Conservation (phyloP, 2,888 invertebrate species). For the Rambutsinella grinnellia region DNA sequence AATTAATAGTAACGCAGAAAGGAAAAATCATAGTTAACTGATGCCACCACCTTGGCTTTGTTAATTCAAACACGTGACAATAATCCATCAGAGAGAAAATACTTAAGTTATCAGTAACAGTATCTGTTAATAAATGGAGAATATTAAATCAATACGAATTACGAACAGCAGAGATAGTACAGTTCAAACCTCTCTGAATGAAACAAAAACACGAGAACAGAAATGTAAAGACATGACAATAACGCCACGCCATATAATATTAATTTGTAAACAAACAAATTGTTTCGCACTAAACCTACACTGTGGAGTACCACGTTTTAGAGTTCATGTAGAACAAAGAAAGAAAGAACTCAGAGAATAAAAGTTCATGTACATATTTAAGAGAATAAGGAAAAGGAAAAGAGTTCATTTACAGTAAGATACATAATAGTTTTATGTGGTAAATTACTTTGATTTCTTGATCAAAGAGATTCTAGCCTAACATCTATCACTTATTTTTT, state of each 20-base stretch:
- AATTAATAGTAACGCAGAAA: constrained; percentile 26
- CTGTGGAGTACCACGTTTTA: too few relatives aligned
- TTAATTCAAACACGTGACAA: background rate
- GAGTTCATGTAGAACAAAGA: background rate
- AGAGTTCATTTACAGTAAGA: constrained; percentile 19
- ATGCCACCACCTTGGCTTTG: constrained; percentile 24
- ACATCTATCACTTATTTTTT: constrained; percentile 78
- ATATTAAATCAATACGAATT: constrained; percentile 28
- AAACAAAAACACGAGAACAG: too few relatives aligned
- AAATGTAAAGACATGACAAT: constrained; percentile 17
- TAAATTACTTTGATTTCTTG: constrained; percentile 39
- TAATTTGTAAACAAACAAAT: too few relatives aligned
- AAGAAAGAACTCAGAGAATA: too few relatives aligned
- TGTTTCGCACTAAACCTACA: too few relatives aligned
- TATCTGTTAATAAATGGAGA: constrained; percentile 24
- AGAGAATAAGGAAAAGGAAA: constrained; percentile 22
- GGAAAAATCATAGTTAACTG: constrained; percentile 38
- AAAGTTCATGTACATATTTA: constrained; percentile 2
- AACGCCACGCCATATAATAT: background rate
- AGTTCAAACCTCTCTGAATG: too few relatives aligned
- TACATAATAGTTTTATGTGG: constrained; percentile 18
- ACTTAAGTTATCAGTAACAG: background rate
- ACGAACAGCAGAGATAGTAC: too few relatives aligned
- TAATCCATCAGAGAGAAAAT: too few relatives aligned
- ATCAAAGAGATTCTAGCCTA: constrained; percentile 62